phyloP scores from a whole-genome alignment of 2,113 vertebrate genomes.

The Castor canadensis region DNA sequence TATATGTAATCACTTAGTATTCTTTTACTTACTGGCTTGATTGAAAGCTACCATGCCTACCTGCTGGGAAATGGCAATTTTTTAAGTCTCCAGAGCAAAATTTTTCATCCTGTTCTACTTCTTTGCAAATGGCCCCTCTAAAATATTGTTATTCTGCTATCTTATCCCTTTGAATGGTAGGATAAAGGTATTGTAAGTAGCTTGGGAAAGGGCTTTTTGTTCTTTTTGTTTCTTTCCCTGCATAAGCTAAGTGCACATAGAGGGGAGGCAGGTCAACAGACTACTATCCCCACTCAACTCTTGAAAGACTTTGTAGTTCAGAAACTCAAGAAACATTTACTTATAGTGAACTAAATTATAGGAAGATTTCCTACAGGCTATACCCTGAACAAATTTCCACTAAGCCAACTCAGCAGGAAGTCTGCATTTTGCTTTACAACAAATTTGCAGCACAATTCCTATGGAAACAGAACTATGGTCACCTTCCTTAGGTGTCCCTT shows the following conservation, averaged over 20 bases:
- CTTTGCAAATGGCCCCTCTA: not conserved
- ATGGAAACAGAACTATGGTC: not conserved
- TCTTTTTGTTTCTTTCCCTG: not conserved
- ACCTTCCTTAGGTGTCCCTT: not conserved
- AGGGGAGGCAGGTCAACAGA: conserved; percentile 1
- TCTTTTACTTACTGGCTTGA: not conserved
- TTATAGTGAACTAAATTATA: conserved; percentile 22
- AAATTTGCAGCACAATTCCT: not conserved
- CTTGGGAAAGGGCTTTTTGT: not conserved
- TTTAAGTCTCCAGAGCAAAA: conserved; percentile 1
- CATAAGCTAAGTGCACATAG: not conserved
- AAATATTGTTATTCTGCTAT: not conserved
- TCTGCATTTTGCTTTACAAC: conserved; percentile 2
- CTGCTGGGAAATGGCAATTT: not conserved
- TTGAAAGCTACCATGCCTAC: not conserved
- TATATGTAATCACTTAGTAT: not conserved
- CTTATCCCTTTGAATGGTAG: not conserved
- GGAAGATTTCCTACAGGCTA: not conserved
- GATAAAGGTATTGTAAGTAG: conserved; percentile 3
- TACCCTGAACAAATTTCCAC: not conserved
- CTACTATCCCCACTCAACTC: not conserved
- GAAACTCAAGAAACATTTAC: conserved; percentile 18
- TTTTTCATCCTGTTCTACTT: conserved; percentile 24
- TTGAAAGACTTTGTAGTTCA: conserved; percentile 45
- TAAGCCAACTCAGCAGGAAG: not conserved